Conservation (phyloP, 2,888 invertebrate species). For the Glaucopsyche alexis region DNA sequence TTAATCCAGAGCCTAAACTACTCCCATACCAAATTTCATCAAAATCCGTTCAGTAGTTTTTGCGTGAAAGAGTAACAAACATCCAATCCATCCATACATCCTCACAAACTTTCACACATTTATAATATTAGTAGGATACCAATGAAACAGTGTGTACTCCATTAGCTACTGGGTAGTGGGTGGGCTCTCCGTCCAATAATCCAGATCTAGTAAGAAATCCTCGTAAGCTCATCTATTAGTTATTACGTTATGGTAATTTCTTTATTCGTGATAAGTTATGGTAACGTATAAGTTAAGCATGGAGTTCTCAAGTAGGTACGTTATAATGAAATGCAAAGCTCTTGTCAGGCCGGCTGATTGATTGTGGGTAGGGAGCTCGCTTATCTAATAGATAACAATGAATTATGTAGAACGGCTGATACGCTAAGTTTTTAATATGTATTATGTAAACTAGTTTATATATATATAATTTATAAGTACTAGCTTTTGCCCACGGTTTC, state of each 20-base stretch:
- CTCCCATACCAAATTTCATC: too few species aligned
- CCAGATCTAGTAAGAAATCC: conserved; percentile 4
- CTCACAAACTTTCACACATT: too few species aligned
- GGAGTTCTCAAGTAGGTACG: conserved; percentile 23
- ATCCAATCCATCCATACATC: too few species aligned
- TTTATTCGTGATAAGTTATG: conserved; percentile 25
- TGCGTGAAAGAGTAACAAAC: too few species aligned
- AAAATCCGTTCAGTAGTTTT: too few species aligned
- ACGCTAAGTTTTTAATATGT: conserved; percentile 24
- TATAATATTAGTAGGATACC: too few species aligned
- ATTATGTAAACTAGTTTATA: conserved; percentile 10
- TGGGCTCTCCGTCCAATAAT: neutral
- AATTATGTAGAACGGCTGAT: conserved; percentile 28
- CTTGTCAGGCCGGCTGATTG: conserved; percentile 46
- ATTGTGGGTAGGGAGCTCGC: conserved; percentile 38
- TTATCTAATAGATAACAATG: conserved; percentile 33
- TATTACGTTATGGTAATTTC: conserved; percentile 9
- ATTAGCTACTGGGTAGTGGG: conserved; percentile 10
- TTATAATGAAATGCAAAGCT: conserved; percentile 47
- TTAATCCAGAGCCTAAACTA: too few species aligned
- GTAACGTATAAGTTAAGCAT: conserved; percentile 22
- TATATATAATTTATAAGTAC: neutral
- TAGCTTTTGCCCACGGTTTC: too few species aligned
- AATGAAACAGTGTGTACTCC: too few species aligned
- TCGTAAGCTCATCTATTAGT: neutral